Evolutionary conservation across 2,888 invertebrate genomes (phyloP), one percentile per base, ranked within the genome.

Genomic region (Watsonalla cultraria): DNA sequence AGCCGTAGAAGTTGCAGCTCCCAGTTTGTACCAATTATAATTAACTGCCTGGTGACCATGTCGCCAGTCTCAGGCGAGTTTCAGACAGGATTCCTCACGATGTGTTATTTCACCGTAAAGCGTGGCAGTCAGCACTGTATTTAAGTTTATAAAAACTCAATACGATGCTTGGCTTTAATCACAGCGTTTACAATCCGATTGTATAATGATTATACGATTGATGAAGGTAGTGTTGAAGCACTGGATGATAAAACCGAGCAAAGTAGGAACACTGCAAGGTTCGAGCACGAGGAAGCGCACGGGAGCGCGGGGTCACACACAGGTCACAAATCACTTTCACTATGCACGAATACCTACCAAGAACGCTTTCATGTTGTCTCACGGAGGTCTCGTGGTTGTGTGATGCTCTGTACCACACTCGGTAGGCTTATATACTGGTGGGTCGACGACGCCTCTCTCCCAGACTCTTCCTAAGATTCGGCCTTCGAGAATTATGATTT

Each of bases 401-500:
- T 90, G 90, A 89, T 90, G 90, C 84, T 87, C 80, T 76, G 80
- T 76, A 76, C 80, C 69, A 65, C 68, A 73, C 73, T 65, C 78
- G 66, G 75, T 72, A 73, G 78, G 78, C 76, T 89, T 90, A 74
- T 90, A 90, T 90, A 90, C 80, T 60, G 74, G 74, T 78, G 74
- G 74, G 58, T 76, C 74, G 82, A 56, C 77, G 79, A 74, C 82
- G 80, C 90, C 90, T 85, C 90, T 90, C 90, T 90, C 90, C 89
- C 85, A 78, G 78, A 72, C 84, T 88, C 90, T 87, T 89, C 88
- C 88, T 87, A 88, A 89, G 78, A 85, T 85, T 86, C 84, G 90
- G 90, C 90, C 90, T 90, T 90, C 90, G 86, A 89, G 90, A 89
- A 88, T 90, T 90, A 90, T 90, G 88, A 89, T 83, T 89, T 87